These are phyloP conservation scores for Clivina fossor DNA, from an alignment of 2,888 invertebrate genomes.

Conservation along the genomic window DNA sequence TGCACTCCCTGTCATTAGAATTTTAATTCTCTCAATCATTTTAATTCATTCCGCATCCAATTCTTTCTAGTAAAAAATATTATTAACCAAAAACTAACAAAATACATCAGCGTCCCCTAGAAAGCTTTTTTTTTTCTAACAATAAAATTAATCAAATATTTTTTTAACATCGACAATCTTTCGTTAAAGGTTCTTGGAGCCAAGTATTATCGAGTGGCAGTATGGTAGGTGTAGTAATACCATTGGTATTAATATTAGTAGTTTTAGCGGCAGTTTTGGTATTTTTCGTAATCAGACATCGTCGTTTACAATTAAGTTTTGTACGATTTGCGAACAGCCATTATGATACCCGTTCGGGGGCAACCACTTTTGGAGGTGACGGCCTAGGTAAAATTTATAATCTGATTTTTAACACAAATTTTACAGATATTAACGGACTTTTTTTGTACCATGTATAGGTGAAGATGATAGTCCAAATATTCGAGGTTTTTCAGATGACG, in stretches of 20 bases:
- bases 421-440: constrained; percentile 14
- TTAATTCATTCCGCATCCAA: too few species aligned
- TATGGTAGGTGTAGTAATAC: constrained; percentile 52
- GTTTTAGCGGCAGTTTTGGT: constrained; percentile 63
- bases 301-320: constrained; percentile 75
- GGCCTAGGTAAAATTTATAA: constrained; percentile 62
- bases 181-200: constrained; percentile 41
- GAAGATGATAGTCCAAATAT: constrained; percentile 88
- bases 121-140: too few species aligned
- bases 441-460: constrained; percentile 55
- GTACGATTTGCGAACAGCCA: constrained; percentile 80
- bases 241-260: constrained; percentile 60
- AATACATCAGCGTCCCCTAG: too few species aligned
- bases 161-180: too few species aligned
- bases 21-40: too few species aligned
- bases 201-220: constrained; percentile 41
- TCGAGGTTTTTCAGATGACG: constrained; percentile 90
- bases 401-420: too few species aligned
- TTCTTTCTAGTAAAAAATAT: too few species aligned
- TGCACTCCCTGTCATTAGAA: too few species aligned
- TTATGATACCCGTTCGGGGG: constrained; percentile 84
- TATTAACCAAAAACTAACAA: too few species aligned
- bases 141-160: too few species aligned
- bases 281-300: constrained; percentile 64
- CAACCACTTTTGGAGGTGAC: constrained; percentile 79